Conservation (phyloP, 2,888 invertebrate genomes). For the Thecophora atra region DNA sequence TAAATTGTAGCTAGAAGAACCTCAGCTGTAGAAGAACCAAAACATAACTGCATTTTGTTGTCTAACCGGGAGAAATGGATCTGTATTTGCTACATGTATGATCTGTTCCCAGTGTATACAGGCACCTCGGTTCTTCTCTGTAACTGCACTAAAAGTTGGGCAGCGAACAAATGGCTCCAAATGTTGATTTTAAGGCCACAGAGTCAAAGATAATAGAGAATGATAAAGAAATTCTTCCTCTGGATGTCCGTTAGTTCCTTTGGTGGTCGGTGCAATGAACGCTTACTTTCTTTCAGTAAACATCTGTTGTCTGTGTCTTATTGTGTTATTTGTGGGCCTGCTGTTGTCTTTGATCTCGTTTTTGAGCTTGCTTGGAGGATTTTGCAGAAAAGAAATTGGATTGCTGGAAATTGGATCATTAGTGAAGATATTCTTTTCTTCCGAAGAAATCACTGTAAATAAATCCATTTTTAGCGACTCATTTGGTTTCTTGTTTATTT, state of each 20-base stretch:
- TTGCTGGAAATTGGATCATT: background rate
- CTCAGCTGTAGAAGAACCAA: background rate
- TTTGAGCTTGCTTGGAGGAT: background rate
- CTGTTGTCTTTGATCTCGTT: background rate
- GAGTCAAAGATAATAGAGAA: background rate
- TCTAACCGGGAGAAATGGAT: background rate
- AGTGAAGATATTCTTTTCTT: background rate
- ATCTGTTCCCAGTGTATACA: background rate
- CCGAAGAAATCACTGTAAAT: too few species aligned
- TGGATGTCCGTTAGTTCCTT: background rate
- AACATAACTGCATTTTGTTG: background rate
- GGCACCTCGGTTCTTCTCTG: background rate
- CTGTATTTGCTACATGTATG: background rate
- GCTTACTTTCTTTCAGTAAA: background rate
- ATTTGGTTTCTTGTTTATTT: too few species aligned
- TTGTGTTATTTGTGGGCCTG: background rate
- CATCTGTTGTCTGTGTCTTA: too few species aligned
- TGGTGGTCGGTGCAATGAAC: constrained; percentile 2
- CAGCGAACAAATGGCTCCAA: background rate
- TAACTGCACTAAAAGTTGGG: constrained; percentile 10
- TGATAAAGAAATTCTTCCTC: background rate
- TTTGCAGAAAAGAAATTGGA: background rate
- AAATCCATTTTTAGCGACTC: too few species aligned
- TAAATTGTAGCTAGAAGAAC: too few species aligned
- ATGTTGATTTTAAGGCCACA: constrained; percentile 3